A percentile compares a stretch with the other conserved stretches of the same genome.
Evolutionary conservation across 2,888 invertebrate genomes (phyloP).

Genomic region (Aspidiotus rigidus): DNA sequence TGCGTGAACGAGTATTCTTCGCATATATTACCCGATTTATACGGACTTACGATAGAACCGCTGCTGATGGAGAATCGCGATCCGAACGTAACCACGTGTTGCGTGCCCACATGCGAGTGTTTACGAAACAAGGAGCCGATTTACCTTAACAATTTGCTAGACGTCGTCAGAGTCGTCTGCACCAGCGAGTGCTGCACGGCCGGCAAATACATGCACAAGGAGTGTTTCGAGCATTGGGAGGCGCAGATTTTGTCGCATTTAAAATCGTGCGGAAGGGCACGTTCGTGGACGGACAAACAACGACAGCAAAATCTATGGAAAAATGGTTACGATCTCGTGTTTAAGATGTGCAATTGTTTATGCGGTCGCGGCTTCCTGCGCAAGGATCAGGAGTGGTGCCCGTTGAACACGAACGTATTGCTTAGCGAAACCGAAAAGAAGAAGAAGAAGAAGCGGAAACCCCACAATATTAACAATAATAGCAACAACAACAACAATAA

Average conservation of each 20-base stretch:
- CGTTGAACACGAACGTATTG: constrained; percentile 37
- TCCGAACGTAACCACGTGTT: constrained; percentile 48
- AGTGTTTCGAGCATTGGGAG: constrained; percentile 93
- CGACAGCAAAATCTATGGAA: constrained; percentile 94
- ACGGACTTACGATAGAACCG: constrained; percentile 37
- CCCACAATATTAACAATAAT: constrained; percentile 46
- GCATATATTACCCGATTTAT: constrained; percentile 38
- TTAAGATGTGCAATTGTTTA: constrained; percentile 88
- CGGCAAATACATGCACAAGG: constrained; percentile 90
- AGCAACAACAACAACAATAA: background rate
- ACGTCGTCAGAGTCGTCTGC: constrained; percentile 81
- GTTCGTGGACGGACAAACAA: constrained; percentile 92
- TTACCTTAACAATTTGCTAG: constrained; percentile 56
- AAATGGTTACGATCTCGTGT: constrained; percentile 92
- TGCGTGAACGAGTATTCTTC: constrained; percentile 11
- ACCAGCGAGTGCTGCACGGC: constrained; percentile 85
- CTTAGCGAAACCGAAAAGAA: constrained; percentile 43
- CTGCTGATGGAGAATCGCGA: constrained; percentile 44
- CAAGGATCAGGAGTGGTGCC: constrained; percentile 85
- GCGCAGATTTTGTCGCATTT: constrained; percentile 76
- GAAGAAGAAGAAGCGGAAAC: constrained; percentile 60
- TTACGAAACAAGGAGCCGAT: constrained; percentile 52
- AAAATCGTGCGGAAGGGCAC: constrained; percentile 80
- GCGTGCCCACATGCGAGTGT: constrained; percentile 73
- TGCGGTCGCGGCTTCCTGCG: constrained; percentile 87